Base-by-base conservation (phyloP, 1,140 invertebrate genomes). In the Bombus ignitus region DNA sequence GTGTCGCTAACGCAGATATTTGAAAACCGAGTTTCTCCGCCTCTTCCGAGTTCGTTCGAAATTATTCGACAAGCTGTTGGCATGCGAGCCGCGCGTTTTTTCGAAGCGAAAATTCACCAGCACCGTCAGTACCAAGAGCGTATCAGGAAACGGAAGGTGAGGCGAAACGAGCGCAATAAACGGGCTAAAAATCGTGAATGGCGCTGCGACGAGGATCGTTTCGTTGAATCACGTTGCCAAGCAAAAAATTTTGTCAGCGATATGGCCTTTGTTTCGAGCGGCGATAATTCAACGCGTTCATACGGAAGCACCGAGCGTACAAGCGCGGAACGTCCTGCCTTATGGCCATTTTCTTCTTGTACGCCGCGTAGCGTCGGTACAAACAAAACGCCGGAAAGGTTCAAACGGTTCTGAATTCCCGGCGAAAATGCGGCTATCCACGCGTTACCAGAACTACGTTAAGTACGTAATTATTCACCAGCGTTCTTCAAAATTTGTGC, bases 171-270 rank as follows among this genome's bases (percentile, higher is more conserved):
- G 32, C 4, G 47, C 22, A 28, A 57, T 53, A 76, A 57, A 76
- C n/a, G n/a, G 25, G 25, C 25, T 57, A n/a, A 59, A 53, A 76
- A 76, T 74, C n/a, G 18, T 25, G 42, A 47, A 44, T 47, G n/a
- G n/a, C n/a, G 18, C 18, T 1, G 15, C n/a, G 15, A 44, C 9
- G 5, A 4, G 5, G 2, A 25, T 32, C 42, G 72, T 74, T 74
- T 35, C 12, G 37, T 59, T 32, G 72, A 22, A 25, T 74, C 72
- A 32, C 42, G 42, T 28, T 32, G 72, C 1, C n/a, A 32, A 18
- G n/a, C 42, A 47, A 76, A 76, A 76, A 76, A 76, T 57, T 76
- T 76, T 47, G 47, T 53, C 35, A 13, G 35, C 74, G 74, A 76
- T 76, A 76, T 37, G 47, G 47, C 74, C 12, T 37, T 76, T 76